These are phyloP conservation scores for Amphipoea lucens DNA, from an alignment of 2,888 invertebrate species.

Conservation along the genomic window DNA sequence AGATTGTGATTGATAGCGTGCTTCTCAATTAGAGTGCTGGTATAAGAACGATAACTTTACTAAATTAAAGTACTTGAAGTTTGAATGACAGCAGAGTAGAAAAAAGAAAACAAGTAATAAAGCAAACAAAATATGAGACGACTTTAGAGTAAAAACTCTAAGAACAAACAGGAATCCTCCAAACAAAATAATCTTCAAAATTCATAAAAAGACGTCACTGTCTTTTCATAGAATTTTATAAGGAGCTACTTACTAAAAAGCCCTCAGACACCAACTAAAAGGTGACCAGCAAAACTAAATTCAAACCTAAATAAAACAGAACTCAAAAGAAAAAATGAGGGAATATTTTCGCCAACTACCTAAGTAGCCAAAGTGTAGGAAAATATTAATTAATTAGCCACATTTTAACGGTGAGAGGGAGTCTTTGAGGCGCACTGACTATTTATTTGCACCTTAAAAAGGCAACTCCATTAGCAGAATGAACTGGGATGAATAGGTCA, in stretches of 20 bases:
- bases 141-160: background rate
- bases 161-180: background rate
- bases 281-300: constrained; percentile 33
- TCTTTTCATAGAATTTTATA: constrained; percentile 27
- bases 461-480: constrained; percentile 88
- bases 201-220: constrained; percentile 30
- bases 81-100: background rate
- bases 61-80: background rate
- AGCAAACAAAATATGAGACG: background rate
- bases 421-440: constrained; percentile 76
- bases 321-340: constrained; percentile 26
- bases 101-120: background rate
- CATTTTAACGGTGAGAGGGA: constrained; percentile 70
- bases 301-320: constrained; percentile 45
- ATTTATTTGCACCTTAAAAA: constrained; percentile 86
- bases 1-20: background rate
- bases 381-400: constrained; percentile 83
- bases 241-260: constrained; percentile 32
- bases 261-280: constrained; percentile 32
- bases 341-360: constrained; percentile 44
- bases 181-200: constrained; percentile 6
- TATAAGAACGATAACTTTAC: background rate
- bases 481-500: constrained; percentile 86
- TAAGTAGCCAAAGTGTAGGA: constrained; percentile 44
- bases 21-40: background rate